Evolutionary conservation across 2,113 vertebrate species (phyloP), one percentile per base, ranked within the genome.

Genomic region (Hippocampus abdominalis): DNA sequence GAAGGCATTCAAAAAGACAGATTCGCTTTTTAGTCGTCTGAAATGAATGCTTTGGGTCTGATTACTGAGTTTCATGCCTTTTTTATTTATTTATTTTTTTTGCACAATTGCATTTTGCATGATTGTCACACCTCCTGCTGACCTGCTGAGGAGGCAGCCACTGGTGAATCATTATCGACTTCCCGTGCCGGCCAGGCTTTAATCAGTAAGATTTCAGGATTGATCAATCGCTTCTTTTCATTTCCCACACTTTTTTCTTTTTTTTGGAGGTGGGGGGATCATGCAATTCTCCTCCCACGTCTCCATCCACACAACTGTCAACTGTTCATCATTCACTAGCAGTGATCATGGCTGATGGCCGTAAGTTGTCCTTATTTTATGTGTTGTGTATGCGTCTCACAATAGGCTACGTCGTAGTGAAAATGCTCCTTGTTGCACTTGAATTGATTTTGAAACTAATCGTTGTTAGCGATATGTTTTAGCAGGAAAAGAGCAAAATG

Each of bases 141-240:
- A 77, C 79, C 75, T 78, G 79, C 85, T 87, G 79, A 74, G 70
- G 69, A 85, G 66, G 73, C 74, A 71, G 76, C 86, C 75, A 72
- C 69, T 75, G 74, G 60, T 72, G 64, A 81, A 74, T 65, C 74
- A 67, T 87, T 89, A 87, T 86, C 78, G 78, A 89, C 75, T 75
- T 78, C 68, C 66, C 66, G 66, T 70, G 70, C 73, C 48, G 11
- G 62, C 53, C 74, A 70, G 81, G 77, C 81, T 90, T 85, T 82
- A 76, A 86, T 88, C 85, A 86, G 86, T 72, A 80, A 82, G 87
- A 90, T 89, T 88, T 90, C 77, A 82, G 72, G 67, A 61, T 69
- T 68, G 81, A 91, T 90, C 89, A 85, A 90, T 92, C 92, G 75
- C 68, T 84, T 84, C 82, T 89, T 90, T 90, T 85, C 85, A 89